Evolutionary conservation across 1,140 invertebrate genomes (phyloP).

Genomic region (Cydia pomonella): DNA sequence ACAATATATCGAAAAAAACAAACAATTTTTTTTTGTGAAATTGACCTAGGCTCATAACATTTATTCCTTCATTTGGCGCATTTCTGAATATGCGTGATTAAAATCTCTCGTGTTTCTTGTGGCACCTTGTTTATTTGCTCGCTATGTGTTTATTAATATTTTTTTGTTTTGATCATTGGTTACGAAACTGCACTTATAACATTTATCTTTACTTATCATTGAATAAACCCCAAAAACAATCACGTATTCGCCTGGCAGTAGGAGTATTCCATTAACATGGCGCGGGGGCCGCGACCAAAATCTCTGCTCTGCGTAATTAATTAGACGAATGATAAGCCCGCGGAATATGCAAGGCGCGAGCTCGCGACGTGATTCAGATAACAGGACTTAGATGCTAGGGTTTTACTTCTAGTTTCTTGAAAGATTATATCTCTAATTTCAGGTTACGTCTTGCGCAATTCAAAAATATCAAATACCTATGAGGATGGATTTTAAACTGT

Average conservation of each 20-base stretch:
- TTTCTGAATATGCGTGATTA: no score
- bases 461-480: neutral
- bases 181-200: neutral
- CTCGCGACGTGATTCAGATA: conserved; percentile 68
- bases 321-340: conserved; percentile 75
- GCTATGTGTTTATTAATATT: no score
- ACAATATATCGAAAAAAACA: no score
- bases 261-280: conserved; percentile 18
- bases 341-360: conserved; percentile 73
- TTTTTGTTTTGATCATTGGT: no score
- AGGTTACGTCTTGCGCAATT: neutral
- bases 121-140: no score
- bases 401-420: neutral
- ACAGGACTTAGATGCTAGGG: conserved; percentile 36
- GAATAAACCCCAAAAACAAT: conserved; percentile 10
- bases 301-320: conserved; percentile 67
- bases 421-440: neutral
- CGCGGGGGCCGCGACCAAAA: conserved; percentile 34
- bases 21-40: no score
- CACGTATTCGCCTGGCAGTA: conserved; percentile 5
- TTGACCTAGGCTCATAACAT: no score
- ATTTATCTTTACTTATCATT: neutral
- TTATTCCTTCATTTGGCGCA: no score
- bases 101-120: no score
- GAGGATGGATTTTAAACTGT: no score